Conservation (phyloP, 2,113 vertebrate genomes). For the Phalacrocorax pelagicus region DNA sequence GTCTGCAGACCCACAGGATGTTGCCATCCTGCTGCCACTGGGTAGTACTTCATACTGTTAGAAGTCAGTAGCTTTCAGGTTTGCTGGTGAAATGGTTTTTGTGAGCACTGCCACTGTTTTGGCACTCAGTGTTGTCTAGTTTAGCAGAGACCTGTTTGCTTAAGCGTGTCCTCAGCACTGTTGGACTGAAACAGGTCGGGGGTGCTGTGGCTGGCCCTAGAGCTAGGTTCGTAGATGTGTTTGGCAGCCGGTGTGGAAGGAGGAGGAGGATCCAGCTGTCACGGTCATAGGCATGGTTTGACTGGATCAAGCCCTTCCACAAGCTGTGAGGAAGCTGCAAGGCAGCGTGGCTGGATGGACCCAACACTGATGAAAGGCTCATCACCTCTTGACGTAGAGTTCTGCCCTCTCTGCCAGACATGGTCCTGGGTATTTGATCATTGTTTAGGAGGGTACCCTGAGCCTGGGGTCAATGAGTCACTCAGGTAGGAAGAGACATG, state of each 20-base stretch:
- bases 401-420: neutral
- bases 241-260: neutral
- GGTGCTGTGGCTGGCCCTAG: neutral
- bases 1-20: neutral
- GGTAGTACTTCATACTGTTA: neutral
- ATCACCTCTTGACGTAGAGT: neutral
- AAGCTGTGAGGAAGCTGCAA: neutral
- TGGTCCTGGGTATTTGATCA: neutral
- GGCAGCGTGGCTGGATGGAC: neutral
- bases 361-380: neutral
- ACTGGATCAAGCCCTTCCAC: neutral
- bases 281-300: neutral
- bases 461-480: neutral
- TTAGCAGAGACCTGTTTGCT: neutral
- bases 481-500: neutral
- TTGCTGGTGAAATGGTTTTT: neutral
- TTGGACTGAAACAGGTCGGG: neutral
- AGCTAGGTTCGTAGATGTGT: neutral
- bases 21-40: neutral
- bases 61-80: neutral
- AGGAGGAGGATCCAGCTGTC: neutral
- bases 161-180: neutral
- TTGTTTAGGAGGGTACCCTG: neutral
- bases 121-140: rapidly evolving
- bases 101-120: rapidly evolving